Percentiles rank a stretch among this genome's conserved stretches.
Evolutionary conservation across 1,140 invertebrate species (phyloP).

Genomic region (Vollenhovia emeryi): DNA sequence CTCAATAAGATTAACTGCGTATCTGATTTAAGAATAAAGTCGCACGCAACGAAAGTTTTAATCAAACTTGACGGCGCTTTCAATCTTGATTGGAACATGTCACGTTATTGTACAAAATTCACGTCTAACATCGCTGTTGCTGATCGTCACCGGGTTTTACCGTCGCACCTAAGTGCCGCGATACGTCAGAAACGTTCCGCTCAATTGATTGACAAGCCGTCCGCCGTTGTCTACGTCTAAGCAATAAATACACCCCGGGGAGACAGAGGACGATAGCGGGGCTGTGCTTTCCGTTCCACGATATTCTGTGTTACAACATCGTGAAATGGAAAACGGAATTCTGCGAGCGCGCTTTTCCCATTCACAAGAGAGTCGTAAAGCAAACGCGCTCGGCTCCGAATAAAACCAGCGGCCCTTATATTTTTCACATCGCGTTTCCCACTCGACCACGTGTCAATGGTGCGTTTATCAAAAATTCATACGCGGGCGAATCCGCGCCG

Average conservation of each 20-base stretch:
- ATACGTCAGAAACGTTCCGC: slow-evolving; percentile 35
- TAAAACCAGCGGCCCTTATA: slow-evolving; percentile 41
- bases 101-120: not conserved
- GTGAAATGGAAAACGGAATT: slow-evolving; percentile 41
- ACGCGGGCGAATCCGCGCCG: slow-evolving; percentile 14
- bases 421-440: slow-evolving; percentile 34
- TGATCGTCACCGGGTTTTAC: slow-evolving; percentile 15
- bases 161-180: slow-evolving; percentile 32
- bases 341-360: slow-evolving; percentile 22
- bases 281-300: slow-evolving; percentile 10
- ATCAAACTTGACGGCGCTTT: slow-evolving; percentile 11
- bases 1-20: not conserved
- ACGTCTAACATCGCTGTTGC: not conserved
- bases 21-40: not conserved
- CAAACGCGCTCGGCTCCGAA: slow-evolving; percentile 41
- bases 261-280: not conserved
- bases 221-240: slow-evolving; percentile 35
- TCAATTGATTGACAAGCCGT: slow-evolving; percentile 37
- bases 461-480: slow-evolving; percentile 54
- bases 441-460: slow-evolving; percentile 40
- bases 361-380: slow-evolving; percentile 54
- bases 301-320: slow-evolving; percentile 43
- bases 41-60: not conserved
- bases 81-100: slow-evolving; percentile 1
- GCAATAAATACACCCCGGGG: slow-evolving; percentile 44